These are phyloP conservation scores for Lepilemur ruficaudatus DNA, from an alignment of 2,797 vertebrate species.

Conservation along the genomic window DNA sequence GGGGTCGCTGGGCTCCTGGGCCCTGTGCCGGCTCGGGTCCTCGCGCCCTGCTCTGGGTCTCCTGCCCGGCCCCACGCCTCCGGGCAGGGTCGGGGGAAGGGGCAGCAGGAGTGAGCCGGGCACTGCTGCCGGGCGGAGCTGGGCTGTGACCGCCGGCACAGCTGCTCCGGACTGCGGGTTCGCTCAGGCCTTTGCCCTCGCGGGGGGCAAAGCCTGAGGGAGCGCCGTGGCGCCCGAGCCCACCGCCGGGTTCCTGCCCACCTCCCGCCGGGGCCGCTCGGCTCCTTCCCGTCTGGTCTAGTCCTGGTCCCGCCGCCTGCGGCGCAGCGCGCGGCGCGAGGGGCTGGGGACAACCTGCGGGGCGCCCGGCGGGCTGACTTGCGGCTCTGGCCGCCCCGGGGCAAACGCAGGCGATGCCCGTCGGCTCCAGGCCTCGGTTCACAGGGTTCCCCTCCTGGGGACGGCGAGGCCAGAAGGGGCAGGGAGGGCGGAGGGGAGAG, in stretches of 20 bases:
- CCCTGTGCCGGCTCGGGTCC: not conserved
- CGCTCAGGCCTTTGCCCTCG: too few relatives aligned
- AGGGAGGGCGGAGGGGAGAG: not conserved
- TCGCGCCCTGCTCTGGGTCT: not conserved
- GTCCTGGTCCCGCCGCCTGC: not conserved
- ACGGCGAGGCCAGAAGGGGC: not conserved
- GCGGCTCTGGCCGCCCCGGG: not conserved
- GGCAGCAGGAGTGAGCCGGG: not conserved
- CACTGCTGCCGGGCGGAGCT: not conserved
- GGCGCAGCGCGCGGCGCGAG: accelerated
- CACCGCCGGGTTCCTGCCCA: not conserved
- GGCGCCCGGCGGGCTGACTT: not conserved
- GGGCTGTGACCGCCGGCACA: not conserved
- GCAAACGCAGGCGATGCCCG: not conserved
- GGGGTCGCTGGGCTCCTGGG: not conserved
- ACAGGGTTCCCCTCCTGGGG: not conserved
- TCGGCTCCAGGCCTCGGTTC: not conserved
- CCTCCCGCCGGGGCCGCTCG: accelerated
- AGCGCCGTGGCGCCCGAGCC: not conserved
- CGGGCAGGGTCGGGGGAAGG: not conserved
- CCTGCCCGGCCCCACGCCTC: not conserved
- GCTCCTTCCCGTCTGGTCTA: not conserved
- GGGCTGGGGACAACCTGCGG: not conserved
- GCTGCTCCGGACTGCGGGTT: not conserved
- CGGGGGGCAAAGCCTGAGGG: not conserved